Base-by-base conservation (phyloP, 2,888 invertebrate species). In the Geotrupes spiniger region DNA sequence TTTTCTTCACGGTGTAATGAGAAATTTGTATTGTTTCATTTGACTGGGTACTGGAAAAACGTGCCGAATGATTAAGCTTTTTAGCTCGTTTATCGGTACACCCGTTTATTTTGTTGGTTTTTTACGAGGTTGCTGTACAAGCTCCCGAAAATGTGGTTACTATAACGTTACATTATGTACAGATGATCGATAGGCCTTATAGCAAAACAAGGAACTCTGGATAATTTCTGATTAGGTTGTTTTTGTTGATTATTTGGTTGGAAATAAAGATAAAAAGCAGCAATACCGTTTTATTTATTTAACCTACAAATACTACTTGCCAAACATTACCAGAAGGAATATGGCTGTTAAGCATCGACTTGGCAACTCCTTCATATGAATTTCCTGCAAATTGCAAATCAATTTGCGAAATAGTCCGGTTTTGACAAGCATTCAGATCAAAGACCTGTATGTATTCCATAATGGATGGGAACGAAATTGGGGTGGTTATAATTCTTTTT, bases 161-260 rank as follows among this genome's bases (percentile, higher is more conserved):
- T 6, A 36, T 4, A 12, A 12, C 15, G n/a, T 36, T 36, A 8
- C 9, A 11, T 17, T 15, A 10, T 57, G 48, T 46, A 49, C 57
- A 55, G 53, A 49, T 49, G n/a, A 58, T 21, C 47, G 53, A 63
- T 62, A 63, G 63, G 63, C 63, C 63, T 63, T 63, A 63, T 58
- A 59, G 52, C 50, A 49, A 58, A 59, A 59, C 59, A 57, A 61
- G 52, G 60, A 62, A 61, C 54, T 61, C 58, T 61, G 61, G 56
- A 57, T 61, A 56, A 54, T 60, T 56, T 59, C 53, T 47, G 48
- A 58, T 59, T 61, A 56, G 58, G 60, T 61, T 62, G 59, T 54
- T 59, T 63, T 63, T 62, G 62, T 63, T 63, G 58, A 59, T 58
- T 57, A 61, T 62, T 63, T 63, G 60, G 60, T 61, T 63, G 62